These are phyloP conservation scores for Larimichthys crocea DNA, from an alignment of 2,113 vertebrate genomes.

Conservation along the genomic window DNA sequence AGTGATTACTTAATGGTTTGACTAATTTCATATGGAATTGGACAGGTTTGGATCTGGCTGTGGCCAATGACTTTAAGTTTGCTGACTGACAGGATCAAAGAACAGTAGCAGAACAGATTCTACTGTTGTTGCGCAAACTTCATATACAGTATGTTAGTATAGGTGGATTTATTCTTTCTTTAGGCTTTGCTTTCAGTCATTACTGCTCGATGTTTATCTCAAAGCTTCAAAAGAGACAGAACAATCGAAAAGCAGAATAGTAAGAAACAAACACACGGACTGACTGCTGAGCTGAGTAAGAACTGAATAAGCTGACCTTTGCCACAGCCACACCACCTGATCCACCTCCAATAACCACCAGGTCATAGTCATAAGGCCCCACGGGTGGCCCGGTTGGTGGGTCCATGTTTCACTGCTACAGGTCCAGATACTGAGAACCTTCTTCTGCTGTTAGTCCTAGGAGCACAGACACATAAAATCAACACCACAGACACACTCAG, in stretches of 20 bases:
- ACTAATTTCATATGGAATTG: too few species aligned
- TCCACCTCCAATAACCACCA: conserved; percentile 88
- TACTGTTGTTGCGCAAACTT: not conserved
- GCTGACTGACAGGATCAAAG: not conserved
- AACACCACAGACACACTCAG: not conserved
- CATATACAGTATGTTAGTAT: not conserved
- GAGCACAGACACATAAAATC: not conserved
- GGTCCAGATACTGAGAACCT: not conserved
- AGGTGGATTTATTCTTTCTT: too few species aligned
- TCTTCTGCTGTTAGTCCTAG: not conserved
- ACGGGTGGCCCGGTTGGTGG: fast-evolving
- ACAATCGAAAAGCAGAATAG: not conserved
- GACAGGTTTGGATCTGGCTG: too few species aligned
- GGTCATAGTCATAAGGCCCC: conserved; percentile 83
- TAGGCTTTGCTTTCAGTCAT: not conserved
- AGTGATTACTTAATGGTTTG: too few species aligned
- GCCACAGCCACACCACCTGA: conserved; percentile 87
- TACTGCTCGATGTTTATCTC: not conserved
- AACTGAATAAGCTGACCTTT: conserved; percentile 80
- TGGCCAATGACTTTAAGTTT: not conserved
- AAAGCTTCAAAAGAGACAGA: not conserved
- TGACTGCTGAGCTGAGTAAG: not conserved
- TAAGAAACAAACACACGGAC: not conserved
- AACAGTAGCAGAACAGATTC: not conserved
- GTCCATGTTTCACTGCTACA: conserved; percentile 15